Evolutionary conservation across 1,140 invertebrate genomes (phyloP).

Genomic region (Plectrocnemia conspersa): DNA sequence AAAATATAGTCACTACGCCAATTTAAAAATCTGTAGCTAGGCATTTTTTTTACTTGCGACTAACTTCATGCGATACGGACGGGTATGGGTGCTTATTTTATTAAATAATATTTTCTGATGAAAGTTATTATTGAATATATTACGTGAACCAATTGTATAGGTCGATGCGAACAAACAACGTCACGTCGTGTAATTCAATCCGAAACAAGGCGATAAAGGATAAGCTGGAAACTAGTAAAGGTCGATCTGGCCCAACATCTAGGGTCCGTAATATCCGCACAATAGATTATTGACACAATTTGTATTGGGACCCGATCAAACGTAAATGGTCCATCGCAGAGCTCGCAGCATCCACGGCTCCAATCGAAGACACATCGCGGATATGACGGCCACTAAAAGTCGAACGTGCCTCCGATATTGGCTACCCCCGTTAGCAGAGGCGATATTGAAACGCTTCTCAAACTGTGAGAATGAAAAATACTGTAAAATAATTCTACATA

Average conservation of each 20-base stretch:
- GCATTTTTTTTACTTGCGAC: too few relatives aligned
- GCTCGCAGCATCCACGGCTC: slow-evolving; percentile 7
- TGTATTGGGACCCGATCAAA: slow-evolving; percentile 17
- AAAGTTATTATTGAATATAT: too few relatives aligned
- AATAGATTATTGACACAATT: slow-evolving; percentile 24
- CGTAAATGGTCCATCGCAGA: slow-evolving; percentile 10
- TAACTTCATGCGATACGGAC: too few relatives aligned
- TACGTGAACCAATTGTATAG: too few relatives aligned
- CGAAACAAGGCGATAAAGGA: background rate
- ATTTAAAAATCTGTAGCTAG: too few relatives aligned
- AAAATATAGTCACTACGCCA: too few relatives aligned
- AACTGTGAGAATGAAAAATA: too few relatives aligned
- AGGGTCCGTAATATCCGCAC: slow-evolving; percentile 11
- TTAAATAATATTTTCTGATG: too few relatives aligned
- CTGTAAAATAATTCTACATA: too few relatives aligned
- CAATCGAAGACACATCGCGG: slow-evolving; percentile 17
- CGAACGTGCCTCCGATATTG: slow-evolving; percentile 16
- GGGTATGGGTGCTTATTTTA: too few relatives aligned
- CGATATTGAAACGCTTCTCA: too few relatives aligned
- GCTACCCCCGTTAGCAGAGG: background rate
- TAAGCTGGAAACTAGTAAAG: background rate
- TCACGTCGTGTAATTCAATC: background rate
- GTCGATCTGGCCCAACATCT: background rate
- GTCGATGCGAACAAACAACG: background rate
- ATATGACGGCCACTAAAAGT: slow-evolving; percentile 22